A percentile compares a stretch with the other conserved stretches of the same genome.
phyloP scores from a whole-genome alignment of 2,888 invertebrate genomes.

The Norana najaformis region DNA sequence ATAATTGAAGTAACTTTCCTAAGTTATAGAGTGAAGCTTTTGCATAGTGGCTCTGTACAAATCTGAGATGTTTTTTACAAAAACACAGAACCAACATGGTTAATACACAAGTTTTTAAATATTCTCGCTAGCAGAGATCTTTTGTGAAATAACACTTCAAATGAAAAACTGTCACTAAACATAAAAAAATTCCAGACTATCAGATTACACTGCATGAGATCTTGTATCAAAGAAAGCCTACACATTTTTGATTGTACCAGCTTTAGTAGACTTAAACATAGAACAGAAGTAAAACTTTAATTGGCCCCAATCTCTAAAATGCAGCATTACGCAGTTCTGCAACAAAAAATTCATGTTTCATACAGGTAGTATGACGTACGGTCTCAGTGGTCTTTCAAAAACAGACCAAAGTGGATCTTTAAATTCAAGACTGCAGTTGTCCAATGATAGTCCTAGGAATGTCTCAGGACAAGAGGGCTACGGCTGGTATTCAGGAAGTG shows the following conservation, averaged over 20 bases:
- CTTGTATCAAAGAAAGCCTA: background rate
- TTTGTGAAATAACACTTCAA: too few relatives aligned
- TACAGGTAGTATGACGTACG: background rate
- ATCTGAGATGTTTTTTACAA: background rate
- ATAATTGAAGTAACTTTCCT: background rate
- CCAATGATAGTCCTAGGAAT: background rate
- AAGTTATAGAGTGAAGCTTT: background rate
- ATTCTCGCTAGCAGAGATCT: background rate
- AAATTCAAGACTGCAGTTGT: background rate
- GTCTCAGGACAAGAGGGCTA: background rate
- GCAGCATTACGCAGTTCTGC: background rate
- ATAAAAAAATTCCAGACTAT: too few relatives aligned
- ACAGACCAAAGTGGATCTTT: background rate
- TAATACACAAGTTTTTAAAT: background rate
- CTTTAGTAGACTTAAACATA: background rate
- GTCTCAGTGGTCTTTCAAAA: background rate
- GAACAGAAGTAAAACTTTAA: background rate
- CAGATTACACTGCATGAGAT: background rate
- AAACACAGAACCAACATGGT: background rate
- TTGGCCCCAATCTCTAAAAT: background rate
- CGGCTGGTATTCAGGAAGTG: conserved; percentile 64
- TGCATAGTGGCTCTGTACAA: conserved; percentile 10
- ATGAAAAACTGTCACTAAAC: too few relatives aligned
- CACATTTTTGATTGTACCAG: background rate
- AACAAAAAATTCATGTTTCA: background rate